phyloP scores from a whole-genome alignment of 2,888 invertebrate species.

The Phalera bucephala region DNA sequence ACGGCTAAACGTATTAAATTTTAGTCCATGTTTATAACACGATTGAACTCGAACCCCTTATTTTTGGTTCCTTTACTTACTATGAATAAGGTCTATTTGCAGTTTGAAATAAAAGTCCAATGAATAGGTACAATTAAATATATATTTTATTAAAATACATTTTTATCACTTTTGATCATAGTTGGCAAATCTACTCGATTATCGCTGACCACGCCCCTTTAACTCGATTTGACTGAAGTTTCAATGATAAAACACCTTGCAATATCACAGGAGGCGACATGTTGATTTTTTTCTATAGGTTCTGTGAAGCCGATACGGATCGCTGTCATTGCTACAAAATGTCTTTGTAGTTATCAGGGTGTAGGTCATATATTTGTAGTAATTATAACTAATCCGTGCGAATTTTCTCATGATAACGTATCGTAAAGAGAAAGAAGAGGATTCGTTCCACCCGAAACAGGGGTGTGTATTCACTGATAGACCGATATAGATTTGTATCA shows the following conservation, averaged over 20 bases:
- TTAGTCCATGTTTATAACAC: too few relatives aligned
- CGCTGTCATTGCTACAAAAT: constrained; percentile 82
- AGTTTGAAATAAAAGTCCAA: too few relatives aligned
- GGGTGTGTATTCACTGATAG: constrained; percentile 81
- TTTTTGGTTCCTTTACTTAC: too few relatives aligned
- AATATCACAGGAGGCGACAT: constrained; percentile 76
- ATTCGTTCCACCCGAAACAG: constrained; percentile 75
- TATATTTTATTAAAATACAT: too few relatives aligned
- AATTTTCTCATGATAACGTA: constrained; percentile 69
- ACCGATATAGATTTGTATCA: constrained; percentile 81
- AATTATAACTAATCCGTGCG: constrained; percentile 71
- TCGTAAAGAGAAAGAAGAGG: constrained; percentile 72
- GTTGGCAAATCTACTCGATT: constrained; percentile 38
- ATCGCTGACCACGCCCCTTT: constrained; percentile 49
- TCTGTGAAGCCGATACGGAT: constrained; percentile 82
- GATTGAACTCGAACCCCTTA: too few relatives aligned
- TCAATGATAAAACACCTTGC: constrained; percentile 71
- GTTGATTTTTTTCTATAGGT: constrained; percentile 82
- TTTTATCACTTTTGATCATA: constrained; percentile 27
- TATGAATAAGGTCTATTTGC: too few relatives aligned
- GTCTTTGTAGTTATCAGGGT: constrained; percentile 83
- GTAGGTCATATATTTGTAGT: constrained; percentile 80
- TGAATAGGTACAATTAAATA: too few relatives aligned
- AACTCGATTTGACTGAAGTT: constrained; percentile 62
- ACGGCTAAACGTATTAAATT: too few relatives aligned